Evolutionary conservation across 2,797 vertebrate genomes (phyloP), one percentile per base, ranked within the genome.

Genomic region (Halcyon smyrnensis): DNA sequence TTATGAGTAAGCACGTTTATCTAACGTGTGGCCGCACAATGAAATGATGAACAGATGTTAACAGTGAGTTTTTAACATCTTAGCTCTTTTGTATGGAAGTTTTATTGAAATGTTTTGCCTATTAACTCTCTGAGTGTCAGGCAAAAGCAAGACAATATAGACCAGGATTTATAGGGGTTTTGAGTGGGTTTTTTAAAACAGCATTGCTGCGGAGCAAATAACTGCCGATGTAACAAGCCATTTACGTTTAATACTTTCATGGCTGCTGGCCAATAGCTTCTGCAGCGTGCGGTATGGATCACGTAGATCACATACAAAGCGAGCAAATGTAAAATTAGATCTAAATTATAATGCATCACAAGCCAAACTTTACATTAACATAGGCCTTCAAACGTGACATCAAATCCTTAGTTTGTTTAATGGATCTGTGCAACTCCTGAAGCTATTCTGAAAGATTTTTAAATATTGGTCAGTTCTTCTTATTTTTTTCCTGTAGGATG

Each of bases 41-140:
- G 96, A 97, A 98, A 98, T 92, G 97, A 98, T 97, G 97, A 98
- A 95, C 98, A 98, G 97, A 98, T 98, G 98, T 98, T 97, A 97
- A 96, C 96, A 97, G 98, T 90, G 97, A 97, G 90, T 96, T 97
- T 97, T 97, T 97, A 98, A 96, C 91, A 95, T 97, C 92, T 95
- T 91, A 88, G 97, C 97, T 94, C 92, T 95, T 97, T 97, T 95
- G 95, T 96, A 81, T 90, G 76, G 48, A 97, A 95, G 95, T 97
- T 97, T 97, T 97, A 97, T 97, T 97, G 97, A 95, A 96, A 97
- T 75, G 43, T 97, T 98, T 98, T 98, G 96, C 96, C 95, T 95
- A 96, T 97, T 98, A 98, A 97, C 97, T 96, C 95, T 96, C 23
- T 95, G 90, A 96, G 95, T 46, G 67, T 97, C 91, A 95, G 93